phyloP scores from a whole-genome alignment of 2,888 invertebrate genomes.

The Apamea monoglypha region DNA sequence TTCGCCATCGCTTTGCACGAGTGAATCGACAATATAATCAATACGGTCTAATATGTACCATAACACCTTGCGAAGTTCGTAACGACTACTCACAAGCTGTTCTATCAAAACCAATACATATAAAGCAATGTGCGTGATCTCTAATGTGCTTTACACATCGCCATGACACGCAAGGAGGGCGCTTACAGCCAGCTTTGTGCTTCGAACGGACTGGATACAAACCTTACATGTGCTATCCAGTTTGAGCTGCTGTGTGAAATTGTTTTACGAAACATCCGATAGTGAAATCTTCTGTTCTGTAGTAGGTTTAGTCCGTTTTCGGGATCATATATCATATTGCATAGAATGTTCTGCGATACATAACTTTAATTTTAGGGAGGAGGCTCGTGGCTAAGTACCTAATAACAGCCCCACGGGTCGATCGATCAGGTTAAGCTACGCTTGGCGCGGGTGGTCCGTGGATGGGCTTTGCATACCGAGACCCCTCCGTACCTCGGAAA shows the following conservation, averaged over 20 bases:
- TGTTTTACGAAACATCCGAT: background rate
- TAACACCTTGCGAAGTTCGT: conserved; percentile 1
- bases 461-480: too few relatives aligned
- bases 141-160: conserved; percentile 42
- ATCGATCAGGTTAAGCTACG: too few relatives aligned
- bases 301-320: background rate
- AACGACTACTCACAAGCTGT: conserved; percentile 14
- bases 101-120: conserved; percentile 33
- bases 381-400: too few relatives aligned
- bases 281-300: background rate
- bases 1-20: background rate
- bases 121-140: conserved; percentile 42
- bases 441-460: too few relatives aligned
- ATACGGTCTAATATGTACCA: background rate
- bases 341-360: background rate
- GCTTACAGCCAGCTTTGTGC: conserved; percentile 28
- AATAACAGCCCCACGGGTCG: too few relatives aligned
- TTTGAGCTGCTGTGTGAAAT: background rate
- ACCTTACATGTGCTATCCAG: conserved; percentile 31
- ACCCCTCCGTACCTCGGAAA: too few relatives aligned
- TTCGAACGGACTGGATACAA: conserved; percentile 9
- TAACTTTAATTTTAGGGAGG: background rate
- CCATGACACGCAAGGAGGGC: conserved; percentile 24
- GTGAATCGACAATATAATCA: background rate
- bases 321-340: too few relatives aligned